A percentile compares a stretch with the other conserved stretches of the same genome.
These are phyloP conservation scores for Zaprionus nigranus DNA, from an alignment of 1,140 invertebrate species.

Conservation along the genomic window DNA sequence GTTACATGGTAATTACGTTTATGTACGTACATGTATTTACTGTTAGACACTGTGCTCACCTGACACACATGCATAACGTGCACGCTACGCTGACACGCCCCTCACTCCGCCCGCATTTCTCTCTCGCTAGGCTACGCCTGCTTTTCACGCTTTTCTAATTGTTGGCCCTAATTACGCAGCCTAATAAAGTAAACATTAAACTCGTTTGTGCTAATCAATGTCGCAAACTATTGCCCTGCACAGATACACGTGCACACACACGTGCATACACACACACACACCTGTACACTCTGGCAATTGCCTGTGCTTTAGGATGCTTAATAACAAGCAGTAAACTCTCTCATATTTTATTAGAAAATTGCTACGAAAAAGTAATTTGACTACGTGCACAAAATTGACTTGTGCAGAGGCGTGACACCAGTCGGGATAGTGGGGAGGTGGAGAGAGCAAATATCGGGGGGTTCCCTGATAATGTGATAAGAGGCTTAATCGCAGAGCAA, in stretches of 20 bases:
- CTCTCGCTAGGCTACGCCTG: neutral
- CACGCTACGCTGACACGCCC: constrained; percentile 12
- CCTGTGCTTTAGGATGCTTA: constrained; percentile 30
- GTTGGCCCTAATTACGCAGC: constrained; percentile 70
- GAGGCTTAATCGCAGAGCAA: constrained; percentile 43
- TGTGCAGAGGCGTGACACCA: constrained; percentile 9
- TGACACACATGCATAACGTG: constrained; percentile 7
- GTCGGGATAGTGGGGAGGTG: neutral
- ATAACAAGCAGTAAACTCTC: constrained; percentile 22
- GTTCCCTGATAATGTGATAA: constrained; percentile 69
- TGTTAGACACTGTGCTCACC: constrained; percentile 36
- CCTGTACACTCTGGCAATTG: neutral
- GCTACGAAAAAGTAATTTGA: constrained; percentile 64
- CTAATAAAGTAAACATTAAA: constrained; percentile 82
- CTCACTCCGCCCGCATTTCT: neutral
- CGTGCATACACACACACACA: constrained; percentile 12
- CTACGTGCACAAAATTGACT: constrained; percentile 27
- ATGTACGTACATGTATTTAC: constrained; percentile 50
- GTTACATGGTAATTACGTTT: constrained; percentile 78
- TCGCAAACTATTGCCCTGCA: constrained; percentile 58
- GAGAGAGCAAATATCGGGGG: neutral
- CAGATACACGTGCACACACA: constrained; percentile 14
- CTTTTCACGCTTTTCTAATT: constrained; percentile 37
- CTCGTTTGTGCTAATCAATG: constrained; percentile 76
- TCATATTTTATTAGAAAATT: constrained; percentile 45